phyloP scores from a whole-genome alignment of 2,888 invertebrate species.

The Pasiphila rectangulata region DNA sequence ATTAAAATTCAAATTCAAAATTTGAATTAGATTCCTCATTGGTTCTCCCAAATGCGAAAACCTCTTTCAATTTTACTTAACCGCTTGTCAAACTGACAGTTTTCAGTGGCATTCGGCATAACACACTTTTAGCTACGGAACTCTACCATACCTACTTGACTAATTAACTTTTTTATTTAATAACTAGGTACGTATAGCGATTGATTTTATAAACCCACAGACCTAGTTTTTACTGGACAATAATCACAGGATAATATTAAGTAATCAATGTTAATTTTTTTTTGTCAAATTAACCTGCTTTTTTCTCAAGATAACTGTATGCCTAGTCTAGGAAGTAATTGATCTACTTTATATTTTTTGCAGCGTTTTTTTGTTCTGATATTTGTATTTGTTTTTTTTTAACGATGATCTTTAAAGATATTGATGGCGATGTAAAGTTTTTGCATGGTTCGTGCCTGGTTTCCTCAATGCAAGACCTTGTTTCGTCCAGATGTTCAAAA shows the following conservation, averaged over 20 bases:
- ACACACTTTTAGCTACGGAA: too few relatives aligned
- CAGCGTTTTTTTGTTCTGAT: constrained; percentile 36
- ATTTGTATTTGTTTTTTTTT: constrained; percentile 33
- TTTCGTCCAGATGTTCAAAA: constrained; percentile 63
- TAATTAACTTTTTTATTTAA: neutral
- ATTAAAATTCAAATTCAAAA: too few relatives aligned
- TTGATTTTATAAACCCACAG: constrained; percentile 25
- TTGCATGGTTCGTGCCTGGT: constrained; percentile 50
- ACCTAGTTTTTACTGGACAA: constrained; percentile 34
- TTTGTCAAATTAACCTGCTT: constrained; percentile 30
- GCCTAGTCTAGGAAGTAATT: constrained; percentile 53
- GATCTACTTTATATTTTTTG: constrained; percentile 54
- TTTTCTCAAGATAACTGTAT: constrained; percentile 51
- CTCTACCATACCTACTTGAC: neutral
- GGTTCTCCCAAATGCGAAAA: too few relatives aligned
- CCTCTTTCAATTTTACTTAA: too few relatives aligned
- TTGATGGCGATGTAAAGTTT: constrained; percentile 61
- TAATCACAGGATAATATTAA: constrained; percentile 27
- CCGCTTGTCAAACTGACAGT: too few relatives aligned
- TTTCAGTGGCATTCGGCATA: too few relatives aligned
- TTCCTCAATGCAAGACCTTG: constrained; percentile 73
- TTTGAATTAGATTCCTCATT: too few relatives aligned
- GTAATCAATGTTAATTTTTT: constrained; percentile 38
- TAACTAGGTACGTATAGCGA: constrained; percentile 32
- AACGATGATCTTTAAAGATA: constrained; percentile 61